Percentiles rank a stretch among this genome's conserved stretches.
phyloP scores from a whole-genome alignment of 1,140 invertebrate species.

The Sesamia nonagrioides region DNA sequence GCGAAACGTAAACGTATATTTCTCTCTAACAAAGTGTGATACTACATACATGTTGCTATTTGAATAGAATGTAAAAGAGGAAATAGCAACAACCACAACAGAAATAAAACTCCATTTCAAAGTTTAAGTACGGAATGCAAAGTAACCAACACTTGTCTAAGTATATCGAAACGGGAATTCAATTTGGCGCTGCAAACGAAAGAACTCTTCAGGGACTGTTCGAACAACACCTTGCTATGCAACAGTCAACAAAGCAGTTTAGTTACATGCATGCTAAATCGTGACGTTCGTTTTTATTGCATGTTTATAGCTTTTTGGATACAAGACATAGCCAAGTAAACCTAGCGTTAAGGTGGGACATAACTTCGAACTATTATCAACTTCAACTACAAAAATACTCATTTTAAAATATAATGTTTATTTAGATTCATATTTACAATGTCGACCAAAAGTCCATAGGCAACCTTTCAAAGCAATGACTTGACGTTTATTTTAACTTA shows the following conservation, averaged over 20 bases:
- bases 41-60: neutral
- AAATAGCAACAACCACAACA: neutral
- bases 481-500: too few species aligned
- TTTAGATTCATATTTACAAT: too few species aligned
- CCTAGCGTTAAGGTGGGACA: too few species aligned
- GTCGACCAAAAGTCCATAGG: too few species aligned
- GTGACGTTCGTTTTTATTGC: neutral
- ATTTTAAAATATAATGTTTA: too few species aligned
- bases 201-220: constrained; percentile 50
- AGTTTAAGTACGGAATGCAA: constrained; percentile 35
- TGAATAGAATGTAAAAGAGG: neutral
- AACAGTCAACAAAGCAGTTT: constrained; percentile 14
- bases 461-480: too few species aligned
- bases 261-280: neutral
- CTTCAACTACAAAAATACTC: too few species aligned
- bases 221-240: constrained; percentile 40
- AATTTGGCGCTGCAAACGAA: constrained; percentile 47
- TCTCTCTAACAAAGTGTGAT: neutral
- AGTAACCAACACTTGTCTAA: constrained; percentile 55
- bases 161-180: constrained; percentile 54
- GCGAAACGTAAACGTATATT: too few species aligned
- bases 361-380: too few species aligned
- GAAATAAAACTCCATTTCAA: constrained; percentile 23
- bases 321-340: neutral
- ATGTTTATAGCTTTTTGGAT: neutral